Conservation (phyloP, 2,888 invertebrate species). For the Copidosoma aretas region DNA sequence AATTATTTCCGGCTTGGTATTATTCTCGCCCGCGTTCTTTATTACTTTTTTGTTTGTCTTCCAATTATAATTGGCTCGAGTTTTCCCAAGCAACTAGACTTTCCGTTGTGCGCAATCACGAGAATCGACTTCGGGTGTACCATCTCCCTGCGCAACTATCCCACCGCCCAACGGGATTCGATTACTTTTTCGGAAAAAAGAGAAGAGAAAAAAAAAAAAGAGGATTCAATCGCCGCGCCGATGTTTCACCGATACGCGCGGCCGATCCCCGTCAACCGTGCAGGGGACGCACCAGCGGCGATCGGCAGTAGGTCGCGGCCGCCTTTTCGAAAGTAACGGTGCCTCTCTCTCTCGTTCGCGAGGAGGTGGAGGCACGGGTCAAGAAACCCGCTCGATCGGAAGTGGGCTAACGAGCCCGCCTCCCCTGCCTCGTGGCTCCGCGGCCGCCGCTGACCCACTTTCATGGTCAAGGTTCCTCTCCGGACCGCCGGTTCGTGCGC, state of each 20-base stretch:
- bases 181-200: not conserved
- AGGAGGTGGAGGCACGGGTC: slow-evolving; percentile 29
- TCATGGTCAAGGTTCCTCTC: slow-evolving; percentile 55
- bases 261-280: not conserved
- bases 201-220: no score
- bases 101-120: no score
- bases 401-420: slow-evolving; percentile 59
- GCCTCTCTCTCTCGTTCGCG: slow-evolving; percentile 26
- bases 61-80: no score
- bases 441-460: slow-evolving; percentile 54
- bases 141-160: no score
- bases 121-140: no score
- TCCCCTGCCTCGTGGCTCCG: slow-evolving; percentile 15
- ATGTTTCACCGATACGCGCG: no score
- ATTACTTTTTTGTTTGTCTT: no score
- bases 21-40: no score
- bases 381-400: slow-evolving; percentile 43
- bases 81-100: no score
- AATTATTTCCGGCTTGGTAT: no score
- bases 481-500: no score
- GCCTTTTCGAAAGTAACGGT: slow-evolving; percentile 60
- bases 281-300: not conserved
- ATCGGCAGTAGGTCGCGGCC: slow-evolving; percentile 60
- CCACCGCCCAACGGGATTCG: no score
- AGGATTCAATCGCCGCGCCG: not conserved